phyloP scores from a whole-genome alignment of 2,797 vertebrate genomes.

The Orestias chungarensis region DNA sequence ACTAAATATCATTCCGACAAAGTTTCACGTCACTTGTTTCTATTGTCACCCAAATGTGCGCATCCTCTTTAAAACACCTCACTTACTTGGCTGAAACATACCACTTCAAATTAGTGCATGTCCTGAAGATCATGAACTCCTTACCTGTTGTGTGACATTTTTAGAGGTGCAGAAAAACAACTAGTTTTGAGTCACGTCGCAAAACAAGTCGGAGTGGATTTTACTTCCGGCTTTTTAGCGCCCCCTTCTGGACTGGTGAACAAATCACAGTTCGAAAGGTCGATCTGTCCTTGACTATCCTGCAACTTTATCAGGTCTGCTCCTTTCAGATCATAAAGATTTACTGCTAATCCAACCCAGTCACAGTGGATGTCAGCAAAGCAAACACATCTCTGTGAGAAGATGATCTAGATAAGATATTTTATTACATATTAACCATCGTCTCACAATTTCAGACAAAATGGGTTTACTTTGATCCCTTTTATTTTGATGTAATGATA shows the following conservation, averaged over 20 bases:
- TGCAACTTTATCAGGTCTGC: not conserved
- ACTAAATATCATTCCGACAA: not conserved
- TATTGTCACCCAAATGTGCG: not conserved
- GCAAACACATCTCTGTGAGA: too few species aligned
- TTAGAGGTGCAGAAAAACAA: accelerated
- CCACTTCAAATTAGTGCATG: not conserved
- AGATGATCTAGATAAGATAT: too few species aligned
- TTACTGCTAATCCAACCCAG: not conserved
- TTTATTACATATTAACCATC: too few species aligned
- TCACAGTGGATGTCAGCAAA: not conserved
- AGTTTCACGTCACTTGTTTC: too few species aligned
- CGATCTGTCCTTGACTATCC: not conserved
- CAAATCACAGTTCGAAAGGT: not conserved
- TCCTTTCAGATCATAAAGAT: not conserved
- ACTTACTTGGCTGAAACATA: accelerated
- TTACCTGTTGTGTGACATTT: slow-evolving; percentile 57
- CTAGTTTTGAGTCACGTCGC: not conserved
- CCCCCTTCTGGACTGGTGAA: not conserved
- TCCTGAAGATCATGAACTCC: not conserved
- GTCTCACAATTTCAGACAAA: too few species aligned
- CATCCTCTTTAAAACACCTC: too few species aligned
- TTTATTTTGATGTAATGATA: too few species aligned
- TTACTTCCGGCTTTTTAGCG: not conserved
- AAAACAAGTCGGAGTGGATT: not conserved
- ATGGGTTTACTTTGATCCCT: too few species aligned